Percentiles rank a stretch among this genome's conserved stretches.
Evolutionary conservation across 1,140 invertebrate genomes (phyloP).

Genomic region (Drosophila arawakana): DNA sequence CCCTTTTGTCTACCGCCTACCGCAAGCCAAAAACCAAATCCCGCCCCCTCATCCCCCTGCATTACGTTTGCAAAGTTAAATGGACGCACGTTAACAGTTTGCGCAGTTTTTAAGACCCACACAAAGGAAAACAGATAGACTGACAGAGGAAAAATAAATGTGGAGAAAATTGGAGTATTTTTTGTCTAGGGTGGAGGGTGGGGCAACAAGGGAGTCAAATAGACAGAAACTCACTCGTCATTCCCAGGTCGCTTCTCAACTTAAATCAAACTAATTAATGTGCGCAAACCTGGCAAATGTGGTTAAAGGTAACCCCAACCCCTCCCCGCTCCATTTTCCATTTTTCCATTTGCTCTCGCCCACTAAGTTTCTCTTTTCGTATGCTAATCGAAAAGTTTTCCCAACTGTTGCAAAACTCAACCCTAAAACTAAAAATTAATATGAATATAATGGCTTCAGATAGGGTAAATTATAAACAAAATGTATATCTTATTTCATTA

Average conservation of each 20-base stretch:
- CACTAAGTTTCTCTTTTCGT: neutral
- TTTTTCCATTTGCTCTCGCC: neutral
- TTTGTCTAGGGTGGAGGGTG: neutral
- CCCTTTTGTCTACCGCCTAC: slow-evolving; percentile 13
- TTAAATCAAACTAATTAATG: slow-evolving; percentile 82
- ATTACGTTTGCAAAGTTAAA: slow-evolving; percentile 68
- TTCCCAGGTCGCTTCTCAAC: slow-evolving; percentile 58
- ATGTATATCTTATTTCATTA: neutral
- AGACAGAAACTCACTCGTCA: slow-evolving; percentile 50
- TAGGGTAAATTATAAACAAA: neutral
- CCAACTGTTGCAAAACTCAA: slow-evolving; percentile 23
- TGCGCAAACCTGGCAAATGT: slow-evolving; percentile 60
- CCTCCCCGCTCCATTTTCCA: neutral
- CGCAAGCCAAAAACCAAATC: slow-evolving; percentile 31
- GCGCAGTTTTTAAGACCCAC: slow-evolving; percentile 50
- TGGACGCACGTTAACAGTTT: slow-evolving; percentile 73
- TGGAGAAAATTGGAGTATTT: neutral
- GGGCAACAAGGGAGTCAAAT: slow-evolving; percentile 5
- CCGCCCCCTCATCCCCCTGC: slow-evolving; percentile 11
- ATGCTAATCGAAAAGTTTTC: slow-evolving; percentile 52
- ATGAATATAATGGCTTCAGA: slow-evolving; percentile 9
- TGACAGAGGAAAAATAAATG: neutral
- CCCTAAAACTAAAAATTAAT: neutral
- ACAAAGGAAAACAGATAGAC: slow-evolving; percentile 37
- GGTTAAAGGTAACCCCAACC: slow-evolving; percentile 29